Conservation (phyloP, 2,113 vertebrate species). For the Rattus norvegicus region DNA sequence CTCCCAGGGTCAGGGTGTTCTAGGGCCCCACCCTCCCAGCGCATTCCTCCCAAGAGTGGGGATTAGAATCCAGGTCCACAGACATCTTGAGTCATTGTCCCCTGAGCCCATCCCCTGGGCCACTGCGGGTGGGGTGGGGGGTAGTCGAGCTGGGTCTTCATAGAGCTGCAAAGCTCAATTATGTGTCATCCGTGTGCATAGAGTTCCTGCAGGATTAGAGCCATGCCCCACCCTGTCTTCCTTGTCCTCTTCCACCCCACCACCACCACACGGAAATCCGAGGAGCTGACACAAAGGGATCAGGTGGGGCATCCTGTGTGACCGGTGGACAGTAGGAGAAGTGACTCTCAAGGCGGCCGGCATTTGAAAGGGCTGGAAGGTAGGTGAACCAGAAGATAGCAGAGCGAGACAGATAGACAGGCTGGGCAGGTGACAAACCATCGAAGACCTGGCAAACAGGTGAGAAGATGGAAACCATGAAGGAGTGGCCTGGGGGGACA, state of each 20-base stretch:
- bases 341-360: background rate
- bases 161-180: background rate
- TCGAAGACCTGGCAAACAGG: background rate
- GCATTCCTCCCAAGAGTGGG: background rate
- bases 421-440: background rate
- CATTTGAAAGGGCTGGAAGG: background rate
- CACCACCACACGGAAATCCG: constrained; percentile 2
- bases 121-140: background rate
- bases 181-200: constrained; percentile 21
- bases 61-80: constrained; percentile 57
- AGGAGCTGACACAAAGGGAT: background rate
- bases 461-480: background rate
- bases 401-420: background rate
- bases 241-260: constrained; percentile 51
- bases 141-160: background rate
- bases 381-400: background rate
- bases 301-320: background rate
- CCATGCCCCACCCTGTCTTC: constrained; percentile 32
- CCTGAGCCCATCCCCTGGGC: background rate
- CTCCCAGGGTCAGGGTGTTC: background rate
- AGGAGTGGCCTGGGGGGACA: background rate
- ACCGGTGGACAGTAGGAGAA: background rate
- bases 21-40: background rate
- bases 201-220: background rate
- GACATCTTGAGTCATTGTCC: constrained; percentile 42